Evolutionary conservation across 2,888 invertebrate species (phyloP), one percentile per base, ranked within the genome.

Genomic region (Alitta virens): DNA sequence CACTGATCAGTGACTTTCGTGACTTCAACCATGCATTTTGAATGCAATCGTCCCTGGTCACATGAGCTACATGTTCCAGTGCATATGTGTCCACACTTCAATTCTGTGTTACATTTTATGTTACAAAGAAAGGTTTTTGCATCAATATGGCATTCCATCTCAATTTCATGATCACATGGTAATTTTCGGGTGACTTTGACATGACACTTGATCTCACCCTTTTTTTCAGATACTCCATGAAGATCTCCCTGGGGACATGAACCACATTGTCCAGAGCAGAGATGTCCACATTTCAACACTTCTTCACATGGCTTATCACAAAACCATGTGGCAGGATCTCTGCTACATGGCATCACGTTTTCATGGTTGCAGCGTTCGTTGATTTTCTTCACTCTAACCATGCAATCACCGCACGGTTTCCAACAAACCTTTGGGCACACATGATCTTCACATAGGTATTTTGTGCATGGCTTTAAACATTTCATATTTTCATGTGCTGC

Each of bases 181-280:
- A n/a, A n/a, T n/a, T n/a, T n/a, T n/a, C n/a, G n/a, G n/a, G n/a
- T n/a, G n/a, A n/a, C n/a, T n/a, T n/a, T n/a, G n/a, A n/a, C n/a
- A n/a, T n/a, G n/a, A n/a, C n/a, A n/a, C 25, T 68, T 70, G 12
- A 87, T 67, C 1, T 69, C 40, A 64, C 77, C 77, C 1, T 66
- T 75, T 67, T 84, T 84, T 33, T 67, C 49, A 7, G 87, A 75
- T 1, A 68, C 68, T 0, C 80, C 80, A 26, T 58, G 72, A 72
- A 88, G 71, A n/a, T 26, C 38, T n/a, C 14, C 40, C 9, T 60
- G 50, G 38, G 60, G 62, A 18, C n/a, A 63, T 23, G 78, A 71
- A 18, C 75, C 80, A 72, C 89, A 89, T 43, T 69, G 72, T 64
- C 85, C 80, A 0, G 81, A 82, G 67, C 87, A 87, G 1, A 72